phyloP scores from a whole-genome alignment of 2,797 vertebrate genomes.

The Erethizon dorsatum region DNA sequence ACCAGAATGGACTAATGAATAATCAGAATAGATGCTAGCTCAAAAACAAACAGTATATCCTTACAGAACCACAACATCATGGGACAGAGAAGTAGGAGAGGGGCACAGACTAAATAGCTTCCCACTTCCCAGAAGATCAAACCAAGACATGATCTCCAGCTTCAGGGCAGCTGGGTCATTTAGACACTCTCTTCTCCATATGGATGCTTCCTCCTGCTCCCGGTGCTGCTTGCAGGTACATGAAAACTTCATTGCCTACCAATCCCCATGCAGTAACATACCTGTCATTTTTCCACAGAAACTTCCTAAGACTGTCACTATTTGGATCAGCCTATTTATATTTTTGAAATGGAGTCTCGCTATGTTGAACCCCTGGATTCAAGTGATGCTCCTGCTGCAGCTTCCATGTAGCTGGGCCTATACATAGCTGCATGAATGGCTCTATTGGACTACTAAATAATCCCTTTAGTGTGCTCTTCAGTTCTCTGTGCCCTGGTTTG shows the following conservation, averaged over 20 bases:
- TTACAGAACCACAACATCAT: not conserved
- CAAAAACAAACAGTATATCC: not conserved
- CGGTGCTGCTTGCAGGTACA: not conserved
- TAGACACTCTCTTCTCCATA: not conserved
- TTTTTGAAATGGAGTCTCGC: not conserved
- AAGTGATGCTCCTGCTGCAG: not conserved
- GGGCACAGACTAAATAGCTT: conserved; percentile 36
- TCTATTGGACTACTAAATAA: not conserved
- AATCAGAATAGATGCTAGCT: not conserved
- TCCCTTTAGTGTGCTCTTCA: not conserved
- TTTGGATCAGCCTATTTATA: not conserved
- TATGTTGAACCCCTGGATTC: not conserved
- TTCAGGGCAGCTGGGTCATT: not conserved
- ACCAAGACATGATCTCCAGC: not conserved
- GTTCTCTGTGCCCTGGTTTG: conserved; percentile 23
- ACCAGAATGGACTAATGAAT: not conserved
- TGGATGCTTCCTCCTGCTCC: not conserved
- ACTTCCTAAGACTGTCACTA: conserved; percentile 1
- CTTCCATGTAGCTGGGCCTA: not conserved
- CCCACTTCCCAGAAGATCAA: not conserved
- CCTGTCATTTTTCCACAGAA: not conserved
- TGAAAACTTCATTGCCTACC: not conserved
- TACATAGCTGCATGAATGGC: not conserved
- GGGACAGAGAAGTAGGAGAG: not conserved
- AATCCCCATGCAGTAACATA: not conserved